Percentiles rank a stretch among this genome's conserved stretches.
Conservation (phyloP, 2,113 vertebrate genomes). For the Porphyrio hochstetteri region DNA sequence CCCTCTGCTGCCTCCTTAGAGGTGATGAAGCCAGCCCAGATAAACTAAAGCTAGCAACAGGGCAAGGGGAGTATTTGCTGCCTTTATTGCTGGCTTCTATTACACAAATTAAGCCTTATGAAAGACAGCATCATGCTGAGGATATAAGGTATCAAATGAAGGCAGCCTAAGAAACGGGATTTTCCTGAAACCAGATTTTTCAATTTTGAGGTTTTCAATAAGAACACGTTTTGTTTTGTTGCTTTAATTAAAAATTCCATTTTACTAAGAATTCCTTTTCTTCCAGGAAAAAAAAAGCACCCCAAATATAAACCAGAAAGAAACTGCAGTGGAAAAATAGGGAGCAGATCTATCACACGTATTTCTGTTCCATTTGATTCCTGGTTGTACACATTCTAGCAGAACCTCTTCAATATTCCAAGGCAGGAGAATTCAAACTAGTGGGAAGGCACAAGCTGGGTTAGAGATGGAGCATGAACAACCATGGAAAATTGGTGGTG, state of each 20-base stretch:
- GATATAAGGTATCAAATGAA: constrained; percentile 43
- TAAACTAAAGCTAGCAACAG: neutral
- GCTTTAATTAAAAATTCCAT: constrained; percentile 22
- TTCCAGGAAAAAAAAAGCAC: neutral
- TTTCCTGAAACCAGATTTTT: constrained; percentile 27
- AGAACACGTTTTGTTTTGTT: constrained; percentile 16
- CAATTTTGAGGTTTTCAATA: neutral
- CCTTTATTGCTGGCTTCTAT: constrained; percentile 39
- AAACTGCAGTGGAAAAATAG: neutral
- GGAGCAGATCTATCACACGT: neutral
- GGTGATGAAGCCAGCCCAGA: constrained; percentile 47
- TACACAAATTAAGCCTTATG: constrained; percentile 46
- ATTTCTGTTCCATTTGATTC: neutral
- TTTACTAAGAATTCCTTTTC: neutral
- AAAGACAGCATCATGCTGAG: constrained; percentile 49
- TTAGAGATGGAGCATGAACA: neutral
- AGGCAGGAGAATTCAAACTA: neutral
- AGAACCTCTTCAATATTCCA: neutral
- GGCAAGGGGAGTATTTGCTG: constrained; percentile 34
- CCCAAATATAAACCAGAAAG: constrained; percentile 28
- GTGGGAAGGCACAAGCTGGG: neutral
- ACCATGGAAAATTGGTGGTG: neutral
- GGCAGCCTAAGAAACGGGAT: neutral
- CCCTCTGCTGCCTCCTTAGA: constrained; percentile 30
- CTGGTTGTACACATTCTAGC: neutral